Conservation (phyloP, 1,140 invertebrate genomes). For the Hylaeus anthracinus region DNA sequence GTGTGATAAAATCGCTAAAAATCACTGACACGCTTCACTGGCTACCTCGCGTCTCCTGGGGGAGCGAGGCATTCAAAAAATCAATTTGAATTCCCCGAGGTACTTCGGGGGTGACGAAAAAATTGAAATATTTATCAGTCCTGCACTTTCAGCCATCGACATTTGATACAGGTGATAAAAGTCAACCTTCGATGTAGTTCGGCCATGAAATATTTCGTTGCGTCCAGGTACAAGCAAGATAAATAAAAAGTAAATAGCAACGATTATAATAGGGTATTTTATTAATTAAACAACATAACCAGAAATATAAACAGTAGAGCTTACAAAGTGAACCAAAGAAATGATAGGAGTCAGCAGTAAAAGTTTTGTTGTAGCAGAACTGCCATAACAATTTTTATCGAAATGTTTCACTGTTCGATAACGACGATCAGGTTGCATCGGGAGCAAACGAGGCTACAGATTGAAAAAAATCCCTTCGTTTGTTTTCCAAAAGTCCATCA, state of each 20-base stretch:
- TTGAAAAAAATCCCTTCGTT: not conserved
- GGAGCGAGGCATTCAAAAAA: not conserved
- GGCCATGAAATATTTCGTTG: too few relatives aligned
- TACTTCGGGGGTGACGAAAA: not conserved
- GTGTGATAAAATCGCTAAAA: not conserved
- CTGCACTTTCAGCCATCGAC: too few relatives aligned
- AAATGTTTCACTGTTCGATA: not conserved
- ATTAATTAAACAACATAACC: too few relatives aligned
- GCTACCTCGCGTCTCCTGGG: not conserved
- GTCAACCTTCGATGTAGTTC: too few relatives aligned
- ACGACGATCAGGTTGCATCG: not conserved
- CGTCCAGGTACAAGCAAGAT: too few relatives aligned
- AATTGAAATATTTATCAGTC: not conserved
- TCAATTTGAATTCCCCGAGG: not conserved
- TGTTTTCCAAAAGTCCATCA: conserved; percentile 1
- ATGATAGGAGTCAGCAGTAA: too few relatives aligned
- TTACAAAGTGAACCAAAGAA: too few relatives aligned
- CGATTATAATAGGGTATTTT: too few relatives aligned
- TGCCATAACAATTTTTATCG: not conserved
- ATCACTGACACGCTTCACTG: conserved; percentile 14
- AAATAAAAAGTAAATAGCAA: too few relatives aligned
- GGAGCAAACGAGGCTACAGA: not conserved
- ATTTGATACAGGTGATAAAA: too few relatives aligned
- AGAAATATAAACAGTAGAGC: too few relatives aligned
- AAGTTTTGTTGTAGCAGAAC: too few relatives aligned